A percentile compares a stretch with the other conserved stretches of the same genome.
phyloP scores from a whole-genome alignment of 2,113 vertebrate species.

The human (Homo sapiens) region DNA sequence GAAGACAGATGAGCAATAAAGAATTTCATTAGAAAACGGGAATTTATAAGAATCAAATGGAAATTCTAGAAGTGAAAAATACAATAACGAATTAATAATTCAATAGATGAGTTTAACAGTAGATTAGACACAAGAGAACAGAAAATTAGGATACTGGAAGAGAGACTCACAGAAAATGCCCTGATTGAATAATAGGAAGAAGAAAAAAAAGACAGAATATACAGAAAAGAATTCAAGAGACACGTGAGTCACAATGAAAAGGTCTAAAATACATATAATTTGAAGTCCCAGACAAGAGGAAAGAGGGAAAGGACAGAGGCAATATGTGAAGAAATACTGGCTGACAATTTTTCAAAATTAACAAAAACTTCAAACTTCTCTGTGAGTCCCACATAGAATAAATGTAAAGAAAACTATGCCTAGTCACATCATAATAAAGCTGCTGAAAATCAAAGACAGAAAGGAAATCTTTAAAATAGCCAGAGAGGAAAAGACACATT shows the following conservation, averaged over 20 bases:
- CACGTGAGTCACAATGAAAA: not conserved
- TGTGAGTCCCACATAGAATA: not conserved
- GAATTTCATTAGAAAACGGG: slow-evolving; percentile 9
- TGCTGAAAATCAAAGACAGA: slow-evolving; percentile 55
- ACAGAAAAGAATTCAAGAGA: not conserved
- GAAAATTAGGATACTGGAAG: slow-evolving; percentile 4
- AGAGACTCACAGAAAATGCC: not conserved
- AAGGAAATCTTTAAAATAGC: slow-evolving; percentile 35
- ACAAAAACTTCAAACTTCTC: slow-evolving; percentile 6
- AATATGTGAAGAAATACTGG: not conserved
- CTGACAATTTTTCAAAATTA: not conserved
- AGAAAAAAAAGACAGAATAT: not conserved
- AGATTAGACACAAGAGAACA: not conserved
- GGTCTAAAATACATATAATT: not conserved
- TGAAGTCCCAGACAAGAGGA: not conserved
- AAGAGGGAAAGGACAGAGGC: not conserved
- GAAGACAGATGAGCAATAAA: not conserved
- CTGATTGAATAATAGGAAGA: not conserved
- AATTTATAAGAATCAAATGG: not conserved
- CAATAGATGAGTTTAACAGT: not conserved
- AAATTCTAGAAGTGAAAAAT: slow-evolving; percentile 50
- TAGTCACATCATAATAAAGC: not conserved
- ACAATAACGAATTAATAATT: not conserved
- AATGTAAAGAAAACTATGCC: not conserved
- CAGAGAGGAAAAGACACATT: not conserved